Percentiles rank a stretch among this genome's conserved stretches.
phyloP scores from a whole-genome alignment of 2,888 invertebrate genomes.

The Eupsilia transversa region DNA sequence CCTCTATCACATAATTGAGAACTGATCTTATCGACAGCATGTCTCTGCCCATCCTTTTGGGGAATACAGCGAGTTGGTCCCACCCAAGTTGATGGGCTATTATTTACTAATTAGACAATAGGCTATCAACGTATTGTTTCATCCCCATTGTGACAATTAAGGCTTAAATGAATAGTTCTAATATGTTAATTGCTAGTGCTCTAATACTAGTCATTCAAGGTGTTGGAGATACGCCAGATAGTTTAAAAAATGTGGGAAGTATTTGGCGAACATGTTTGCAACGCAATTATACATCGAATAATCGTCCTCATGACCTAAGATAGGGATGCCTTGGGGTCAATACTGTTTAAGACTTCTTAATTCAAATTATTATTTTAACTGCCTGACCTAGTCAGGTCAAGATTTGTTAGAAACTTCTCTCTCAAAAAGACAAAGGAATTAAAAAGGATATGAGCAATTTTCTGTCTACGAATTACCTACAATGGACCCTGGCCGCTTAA shows the following conservation, averaged over 20 bases:
- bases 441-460: constrained; percentile 40
- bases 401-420: background rate
- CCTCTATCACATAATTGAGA: too few species aligned
- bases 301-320: constrained; percentile 32
- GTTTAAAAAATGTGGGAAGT: constrained; percentile 12
- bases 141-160: background rate
- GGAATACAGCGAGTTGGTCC: background rate
- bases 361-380: constrained; percentile 4
- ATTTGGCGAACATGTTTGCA: constrained; percentile 18
- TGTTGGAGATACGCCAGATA: background rate
- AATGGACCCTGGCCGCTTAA: constrained; percentile 47
- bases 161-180: too few species aligned
- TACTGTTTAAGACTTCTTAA: constrained; percentile 5
- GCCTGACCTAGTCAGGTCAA: constrained; percentile 3
- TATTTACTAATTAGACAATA: constrained; percentile 37
- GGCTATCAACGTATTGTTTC: constrained; percentile 37
- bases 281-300: constrained; percentile 10
- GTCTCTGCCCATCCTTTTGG: background rate
- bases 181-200: background rate
- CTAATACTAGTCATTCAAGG: background rate
- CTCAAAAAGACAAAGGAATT: constrained; percentile 26
- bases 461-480: constrained; percentile 45
- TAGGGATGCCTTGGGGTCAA: constrained; percentile 23
- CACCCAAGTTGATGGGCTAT: constrained; percentile 9
- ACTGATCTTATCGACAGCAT: background rate